Evolutionary conservation across 2,113 vertebrate species (phyloP), one percentile per base, ranked within the genome.

Genomic region (Phasianus colchicus): DNA sequence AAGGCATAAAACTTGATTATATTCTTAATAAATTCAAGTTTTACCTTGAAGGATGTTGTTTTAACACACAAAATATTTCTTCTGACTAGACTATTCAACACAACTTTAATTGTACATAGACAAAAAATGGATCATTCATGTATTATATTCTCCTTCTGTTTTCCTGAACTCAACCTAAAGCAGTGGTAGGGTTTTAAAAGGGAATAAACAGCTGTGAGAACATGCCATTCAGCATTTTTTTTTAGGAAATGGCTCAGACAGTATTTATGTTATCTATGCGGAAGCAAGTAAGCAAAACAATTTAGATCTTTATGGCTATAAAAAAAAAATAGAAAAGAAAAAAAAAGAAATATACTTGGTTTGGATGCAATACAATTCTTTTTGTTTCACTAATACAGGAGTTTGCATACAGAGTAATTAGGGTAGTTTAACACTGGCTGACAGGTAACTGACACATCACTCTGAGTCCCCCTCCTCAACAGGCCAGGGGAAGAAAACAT

Each of bases 11-110:
- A 83, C 9, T n/a, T 79, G 19, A 79, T 90, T 83, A 88, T 70
- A 43, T 43, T 88, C 29, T 36, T 65, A 76, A 90, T 65, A 86
- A 91, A 85, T 73, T 76, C 48, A 79, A 74, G 17, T 7, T 90
- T 83, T 76, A 72, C 43, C 43, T 91, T 88, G 64, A 88, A 89
- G 5, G 16, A 64, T 75, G 81, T 36, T 92, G 22, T 63, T 89
- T 78, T 75, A 43, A 18, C 67, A 71, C 19, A 64, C 20, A 81
- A 86, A 78, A 40, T 63, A 43, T 30, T 81, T 89, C 61, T 64
- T 84, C 54, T 18, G 3, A 2, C 8, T 64, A 32, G 13, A 36
- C 9, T 63, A 67, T 71, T 84, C 38, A 82, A 88, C 38, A 50
- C 10, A 67, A 36, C 13, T n/a, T 77, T 79, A 92, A 70, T 3